Evolutionary conservation across 2,113 vertebrate species (phyloP).

Genomic region (Antennarius striatus): DNA sequence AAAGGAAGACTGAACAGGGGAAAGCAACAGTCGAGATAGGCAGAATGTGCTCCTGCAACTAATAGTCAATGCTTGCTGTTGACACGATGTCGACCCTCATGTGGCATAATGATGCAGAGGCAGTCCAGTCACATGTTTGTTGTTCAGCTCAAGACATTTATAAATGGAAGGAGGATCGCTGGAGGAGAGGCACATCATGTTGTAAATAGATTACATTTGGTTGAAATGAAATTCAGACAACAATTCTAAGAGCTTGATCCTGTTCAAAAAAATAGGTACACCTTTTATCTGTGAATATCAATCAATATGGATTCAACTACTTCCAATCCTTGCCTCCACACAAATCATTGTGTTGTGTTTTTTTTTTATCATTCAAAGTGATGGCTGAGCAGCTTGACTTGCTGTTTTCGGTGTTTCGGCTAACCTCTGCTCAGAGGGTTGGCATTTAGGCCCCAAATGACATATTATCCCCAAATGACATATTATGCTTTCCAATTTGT

Average conservation of each 20-base stretch:
- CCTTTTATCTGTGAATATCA: neutral
- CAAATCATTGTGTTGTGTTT: neutral
- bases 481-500: conserved; percentile 22
- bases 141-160: conserved; percentile 9
- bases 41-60: conserved; percentile 26
- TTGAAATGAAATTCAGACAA: neutral
- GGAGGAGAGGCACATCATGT: neutral
- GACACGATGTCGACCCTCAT: conserved; percentile 18
- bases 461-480: conserved; percentile 22
- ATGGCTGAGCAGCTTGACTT: neutral
- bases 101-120: conserved; percentile 31
- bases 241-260: neutral
- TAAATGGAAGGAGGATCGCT: neutral
- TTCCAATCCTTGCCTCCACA: neutral
- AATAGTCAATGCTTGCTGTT: conserved; percentile 15
- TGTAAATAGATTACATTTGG: too few relatives aligned
- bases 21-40: conserved; percentile 18
- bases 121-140: conserved; percentile 33
- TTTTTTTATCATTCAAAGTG: neutral
- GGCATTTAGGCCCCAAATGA: conserved; percentile 23
- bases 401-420: neutral
- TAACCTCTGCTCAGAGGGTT: neutral
- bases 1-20: conserved; percentile 29
- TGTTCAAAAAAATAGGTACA: too few relatives aligned
- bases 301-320: neutral